A percentile compares a stretch with the other conserved stretches of the same genome.
phyloP scores from a whole-genome alignment of 2,797 vertebrate species.

The Hozukius guyotensis region DNA sequence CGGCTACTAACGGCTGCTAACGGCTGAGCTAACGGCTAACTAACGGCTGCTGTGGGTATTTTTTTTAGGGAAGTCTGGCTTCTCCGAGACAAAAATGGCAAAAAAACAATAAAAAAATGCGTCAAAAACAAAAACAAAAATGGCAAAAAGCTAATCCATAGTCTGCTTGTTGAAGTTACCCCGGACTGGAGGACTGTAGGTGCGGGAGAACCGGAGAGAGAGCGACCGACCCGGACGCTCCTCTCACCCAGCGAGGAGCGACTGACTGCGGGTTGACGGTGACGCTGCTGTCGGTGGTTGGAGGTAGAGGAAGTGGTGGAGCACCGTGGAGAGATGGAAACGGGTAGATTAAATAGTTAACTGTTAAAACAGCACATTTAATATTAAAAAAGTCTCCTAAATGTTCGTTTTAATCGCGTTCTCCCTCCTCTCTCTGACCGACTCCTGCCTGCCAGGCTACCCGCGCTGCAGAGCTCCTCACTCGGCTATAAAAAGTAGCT shows the following conservation, averaged over 20 bases:
- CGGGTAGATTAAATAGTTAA: slow-evolving; percentile 29
- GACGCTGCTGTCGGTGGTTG: slow-evolving; percentile 44
- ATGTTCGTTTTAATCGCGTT: too few relatives aligned
- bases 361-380: not conserved
- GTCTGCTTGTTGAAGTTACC: slow-evolving; percentile 31
- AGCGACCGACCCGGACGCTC: too few relatives aligned
- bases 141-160: slow-evolving; percentile 50
- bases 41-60: slow-evolving; percentile 17
- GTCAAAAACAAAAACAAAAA: slow-evolving; percentile 2
- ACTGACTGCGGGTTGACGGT: slow-evolving; percentile 44
- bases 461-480: slow-evolving; percentile 12
- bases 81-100: too few relatives aligned
- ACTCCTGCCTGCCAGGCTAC: slow-evolving; percentile 33
- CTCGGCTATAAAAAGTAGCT: not conserved
- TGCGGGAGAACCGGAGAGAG: too few relatives aligned
- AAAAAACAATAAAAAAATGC: too few relatives aligned
- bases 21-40: slow-evolving; percentile 47
- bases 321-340: slow-evolving; percentile 54
- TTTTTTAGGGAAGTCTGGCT: slow-evolving; percentile 15
- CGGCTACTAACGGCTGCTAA: slow-evolving; percentile 36
- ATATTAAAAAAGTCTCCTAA: too few relatives aligned
- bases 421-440: not conserved
- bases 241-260: not conserved
- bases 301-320: slow-evolving; percentile 44
- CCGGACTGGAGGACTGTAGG: too few relatives aligned